These are phyloP conservation scores for Panagrolaimus sp. DNA, from an alignment of 1,140 invertebrate genomes.

Conservation along the genomic window DNA sequence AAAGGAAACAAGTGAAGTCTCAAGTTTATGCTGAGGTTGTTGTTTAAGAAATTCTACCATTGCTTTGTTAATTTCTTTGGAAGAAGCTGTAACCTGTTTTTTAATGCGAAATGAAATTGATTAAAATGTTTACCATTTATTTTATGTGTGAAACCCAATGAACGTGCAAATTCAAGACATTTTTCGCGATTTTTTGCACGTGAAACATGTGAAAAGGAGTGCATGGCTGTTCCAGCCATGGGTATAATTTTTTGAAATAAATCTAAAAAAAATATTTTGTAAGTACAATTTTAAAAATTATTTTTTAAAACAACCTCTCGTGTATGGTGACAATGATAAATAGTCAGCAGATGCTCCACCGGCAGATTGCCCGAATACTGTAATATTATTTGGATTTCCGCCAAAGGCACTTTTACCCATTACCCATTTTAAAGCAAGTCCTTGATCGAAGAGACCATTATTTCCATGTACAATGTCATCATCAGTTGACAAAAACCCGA, in stretches of 20 bases:
- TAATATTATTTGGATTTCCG: conserved; percentile 23
- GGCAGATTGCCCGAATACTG: conserved; percentile 20
- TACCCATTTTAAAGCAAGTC: conserved; percentile 22
- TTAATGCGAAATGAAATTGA: not conserved
- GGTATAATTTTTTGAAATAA: conserved; percentile 22
- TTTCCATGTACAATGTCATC: conserved; percentile 80
- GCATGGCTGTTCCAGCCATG: conserved; percentile 18
- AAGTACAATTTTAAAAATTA: not conserved
- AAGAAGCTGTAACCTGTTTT: not conserved
- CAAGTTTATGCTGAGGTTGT: not conserved
- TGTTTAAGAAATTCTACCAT: conserved; percentile 2
- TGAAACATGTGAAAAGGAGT: not conserved
- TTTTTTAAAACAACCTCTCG: conserved; percentile 3
- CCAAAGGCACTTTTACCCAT: conserved; percentile 23
- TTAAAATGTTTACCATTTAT: not conserved
- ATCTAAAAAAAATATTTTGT: conserved; percentile 1
- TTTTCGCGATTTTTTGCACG: not conserved
- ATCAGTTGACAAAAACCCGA: conserved; percentile 19
- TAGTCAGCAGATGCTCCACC: conserved; percentile 16
- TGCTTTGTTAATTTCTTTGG: not conserved
- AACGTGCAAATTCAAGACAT: not conserved
- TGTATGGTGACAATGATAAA: conserved; percentile 4
- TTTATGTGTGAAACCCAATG: conserved; percentile 7
- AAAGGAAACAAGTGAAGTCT: not conserved
- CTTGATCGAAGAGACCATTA: conserved; percentile 67